These are phyloP conservation scores for Choristoneura rosaceana DNA, from an alignment of 2,888 invertebrate genomes.

Conservation along the genomic window DNA sequence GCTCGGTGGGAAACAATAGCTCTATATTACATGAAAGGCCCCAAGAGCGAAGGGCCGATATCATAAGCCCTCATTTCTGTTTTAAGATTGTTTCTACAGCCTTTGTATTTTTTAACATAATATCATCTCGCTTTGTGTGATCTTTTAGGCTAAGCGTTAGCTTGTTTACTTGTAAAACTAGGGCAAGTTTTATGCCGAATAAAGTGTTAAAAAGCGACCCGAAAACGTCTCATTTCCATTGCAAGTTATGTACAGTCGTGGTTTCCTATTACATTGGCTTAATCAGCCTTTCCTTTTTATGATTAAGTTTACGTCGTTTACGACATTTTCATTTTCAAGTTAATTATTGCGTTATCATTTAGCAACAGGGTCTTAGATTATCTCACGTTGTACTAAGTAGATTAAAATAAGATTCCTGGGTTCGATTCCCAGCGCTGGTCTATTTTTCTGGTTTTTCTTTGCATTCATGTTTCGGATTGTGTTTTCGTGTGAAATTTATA, in stretches of 20 bases:
- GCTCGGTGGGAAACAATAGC: constrained; percentile 29
- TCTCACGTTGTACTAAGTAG: too few species aligned
- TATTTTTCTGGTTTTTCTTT: too few species aligned
- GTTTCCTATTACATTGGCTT: not conserved
- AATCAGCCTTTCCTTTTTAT: not conserved
- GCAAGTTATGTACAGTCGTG: not conserved
- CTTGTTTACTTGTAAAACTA: constrained; percentile 23
- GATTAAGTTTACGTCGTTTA: not conserved
- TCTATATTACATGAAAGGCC: constrained; percentile 33
- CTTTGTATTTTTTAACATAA: constrained; percentile 29
- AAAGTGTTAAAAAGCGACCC: constrained; percentile 5
- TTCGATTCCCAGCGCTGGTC: too few species aligned
- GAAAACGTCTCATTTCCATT: constrained; percentile 2
- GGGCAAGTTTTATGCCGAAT: constrained; percentile 5
- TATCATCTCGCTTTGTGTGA: constrained; percentile 18
- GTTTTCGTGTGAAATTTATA: too few species aligned
- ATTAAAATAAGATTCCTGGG: too few species aligned
- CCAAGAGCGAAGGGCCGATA: constrained; percentile 17
- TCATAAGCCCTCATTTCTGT: constrained; percentile 29
- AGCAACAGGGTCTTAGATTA: too few species aligned
- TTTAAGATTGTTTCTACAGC: constrained; percentile 28
- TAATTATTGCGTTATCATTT: not conserved
- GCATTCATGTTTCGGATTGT: too few species aligned
- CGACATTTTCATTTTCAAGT: not conserved
- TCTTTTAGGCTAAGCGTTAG: constrained; percentile 21